Percentiles rank a stretch among this genome's conserved stretches.
Conservation (phyloP, 2,888 invertebrate genomes). For the Lasioglossum calceatum region DNA sequence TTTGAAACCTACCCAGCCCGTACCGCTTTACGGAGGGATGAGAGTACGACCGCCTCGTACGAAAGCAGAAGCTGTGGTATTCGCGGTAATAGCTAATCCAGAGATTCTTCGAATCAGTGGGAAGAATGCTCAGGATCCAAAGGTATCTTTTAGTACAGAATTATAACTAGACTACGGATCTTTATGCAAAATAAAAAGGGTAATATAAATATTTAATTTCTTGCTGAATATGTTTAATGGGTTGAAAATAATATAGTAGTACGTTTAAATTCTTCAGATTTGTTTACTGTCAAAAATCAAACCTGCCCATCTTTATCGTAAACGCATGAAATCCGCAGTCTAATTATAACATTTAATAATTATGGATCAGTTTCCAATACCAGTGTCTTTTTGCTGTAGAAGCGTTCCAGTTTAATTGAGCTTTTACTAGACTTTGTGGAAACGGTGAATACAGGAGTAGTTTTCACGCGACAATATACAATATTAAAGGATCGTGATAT, state of each 20-base stretch:
- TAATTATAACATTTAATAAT: conserved; percentile 8
- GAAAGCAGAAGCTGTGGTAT: conserved; percentile 87
- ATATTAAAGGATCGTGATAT: conserved; percentile 89
- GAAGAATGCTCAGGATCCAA: conserved; percentile 88
- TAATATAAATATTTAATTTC: no score
- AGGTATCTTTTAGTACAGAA: conserved; percentile 77
- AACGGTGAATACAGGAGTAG: conserved; percentile 89
- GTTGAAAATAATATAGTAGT: no score
- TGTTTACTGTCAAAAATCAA: no score
- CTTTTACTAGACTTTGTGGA: conserved; percentile 90
- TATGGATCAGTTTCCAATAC: not conserved
- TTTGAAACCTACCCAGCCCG: conserved; percentile 88
- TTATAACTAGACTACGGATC: not conserved
- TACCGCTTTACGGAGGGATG: conserved; percentile 91
- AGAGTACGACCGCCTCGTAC: conserved; percentile 87
- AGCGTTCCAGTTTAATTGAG: conserved; percentile 88
- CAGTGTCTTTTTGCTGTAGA: conserved; percentile 83
- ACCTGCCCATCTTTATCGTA: no score
- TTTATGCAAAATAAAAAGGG: no score
- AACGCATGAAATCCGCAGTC: no score
- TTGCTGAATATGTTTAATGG: no score
- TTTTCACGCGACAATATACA: conserved; percentile 85
- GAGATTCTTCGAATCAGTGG: conserved; percentile 89
- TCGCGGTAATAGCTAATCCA: conserved; percentile 91
- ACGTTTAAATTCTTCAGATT: no score